These are phyloP conservation scores for Neodiprion pinetum DNA, from an alignment of 1,140 invertebrate genomes.

Conservation along the genomic window DNA sequence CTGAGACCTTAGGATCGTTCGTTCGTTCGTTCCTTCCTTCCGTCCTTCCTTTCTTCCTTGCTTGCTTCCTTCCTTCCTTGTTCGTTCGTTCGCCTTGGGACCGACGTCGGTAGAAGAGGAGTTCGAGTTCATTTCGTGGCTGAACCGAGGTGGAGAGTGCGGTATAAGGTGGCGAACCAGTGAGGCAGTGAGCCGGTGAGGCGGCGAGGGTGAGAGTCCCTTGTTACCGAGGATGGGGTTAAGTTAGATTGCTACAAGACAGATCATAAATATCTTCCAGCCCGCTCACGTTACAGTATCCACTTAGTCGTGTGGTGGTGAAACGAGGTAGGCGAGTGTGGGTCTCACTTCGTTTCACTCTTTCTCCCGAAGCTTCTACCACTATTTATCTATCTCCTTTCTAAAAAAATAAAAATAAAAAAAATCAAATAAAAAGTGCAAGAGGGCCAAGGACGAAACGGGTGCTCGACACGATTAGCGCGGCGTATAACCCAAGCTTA, in stretches of 20 bases:
- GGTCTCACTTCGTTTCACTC: background rate
- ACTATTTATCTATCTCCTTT: no score
- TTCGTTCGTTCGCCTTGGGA: background rate
- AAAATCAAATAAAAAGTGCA: no score
- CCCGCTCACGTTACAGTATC: background rate
- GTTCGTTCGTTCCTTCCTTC: no score
- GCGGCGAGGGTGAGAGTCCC: constrained; percentile 9
- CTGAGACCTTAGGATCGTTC: no score
- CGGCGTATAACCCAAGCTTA: background rate
- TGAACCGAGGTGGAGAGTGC: constrained; percentile 2
- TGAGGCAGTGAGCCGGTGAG: background rate
- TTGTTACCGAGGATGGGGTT: constrained; percentile 24
- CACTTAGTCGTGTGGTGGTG: constrained; percentile 4
- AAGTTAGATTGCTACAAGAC: constrained; percentile 39
- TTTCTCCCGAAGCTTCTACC: no score
- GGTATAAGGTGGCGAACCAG: background rate
- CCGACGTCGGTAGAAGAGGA: constrained; percentile 19
- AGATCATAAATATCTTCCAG: constrained; percentile 38
- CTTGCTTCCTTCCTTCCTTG: no score
- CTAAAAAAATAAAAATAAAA: no score
- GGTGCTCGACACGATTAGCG: background rate
- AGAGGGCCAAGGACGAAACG: background rate
- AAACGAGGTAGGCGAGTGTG: background rate
- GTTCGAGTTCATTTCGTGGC: constrained; percentile 36
- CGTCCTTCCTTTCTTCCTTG: no score